These are phyloP conservation scores for Cirrhinus molitorella DNA, from an alignment of 2,797 vertebrate genomes.

Conservation along the genomic window DNA sequence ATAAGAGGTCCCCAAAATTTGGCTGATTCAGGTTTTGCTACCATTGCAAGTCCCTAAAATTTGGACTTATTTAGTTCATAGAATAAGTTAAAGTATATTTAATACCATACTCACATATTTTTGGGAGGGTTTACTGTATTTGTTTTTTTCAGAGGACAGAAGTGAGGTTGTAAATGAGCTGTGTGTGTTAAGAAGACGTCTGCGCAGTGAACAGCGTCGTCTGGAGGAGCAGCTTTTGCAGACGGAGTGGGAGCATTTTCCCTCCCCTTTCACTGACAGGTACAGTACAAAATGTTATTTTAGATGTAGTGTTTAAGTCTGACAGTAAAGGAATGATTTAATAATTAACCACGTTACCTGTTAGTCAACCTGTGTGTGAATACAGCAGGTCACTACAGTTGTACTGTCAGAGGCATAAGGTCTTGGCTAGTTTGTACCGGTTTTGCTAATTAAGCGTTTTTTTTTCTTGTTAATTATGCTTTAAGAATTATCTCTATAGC, in stretches of 20 bases:
- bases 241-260: conserved; percentile 73
- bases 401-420: not conserved
- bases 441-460: too few relatives aligned
- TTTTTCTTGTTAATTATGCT: too few relatives aligned
- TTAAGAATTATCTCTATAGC: too few relatives aligned
- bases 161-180: conserved; percentile 85
- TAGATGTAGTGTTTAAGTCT: not conserved
- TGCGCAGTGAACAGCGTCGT: conserved; percentile 85
- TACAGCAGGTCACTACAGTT: not conserved
- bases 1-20: not conserved
- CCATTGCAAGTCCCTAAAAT: not conserved
- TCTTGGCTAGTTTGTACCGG: not conserved
- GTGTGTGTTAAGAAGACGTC: conserved; percentile 87
- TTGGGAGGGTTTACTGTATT: not conserved
- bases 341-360: not conserved
- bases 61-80: not conserved
- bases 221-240: conserved; percentile 82
- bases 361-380: not conserved
- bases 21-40: not conserved
- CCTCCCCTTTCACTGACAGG: conserved; percentile 70
- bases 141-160: conserved; percentile 78
- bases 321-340: not conserved
- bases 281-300: conserved; percentile 40
- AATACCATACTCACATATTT: not conserved
- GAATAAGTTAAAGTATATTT: not conserved